Evolutionary conservation across 1,140 invertebrate genomes (phyloP), one percentile per base, ranked within the genome.

Genomic region (Drosophila bocki): DNA sequence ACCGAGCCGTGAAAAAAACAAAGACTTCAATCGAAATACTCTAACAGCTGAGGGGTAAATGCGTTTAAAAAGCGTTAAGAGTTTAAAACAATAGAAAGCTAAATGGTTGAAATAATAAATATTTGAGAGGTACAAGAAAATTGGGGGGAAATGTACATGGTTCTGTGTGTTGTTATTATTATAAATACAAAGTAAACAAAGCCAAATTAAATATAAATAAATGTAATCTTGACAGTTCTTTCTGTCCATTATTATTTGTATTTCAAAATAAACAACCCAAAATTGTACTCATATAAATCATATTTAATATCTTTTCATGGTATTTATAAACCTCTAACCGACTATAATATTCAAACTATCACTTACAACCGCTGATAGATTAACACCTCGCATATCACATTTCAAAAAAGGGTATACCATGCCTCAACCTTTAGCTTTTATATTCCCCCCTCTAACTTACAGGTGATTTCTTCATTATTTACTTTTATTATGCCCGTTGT

Each of bases 1-100:
- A 76, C 74, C 63, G 60, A 90, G 84, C 74, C 59, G 56, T 81
- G 78, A 85, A 79, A 78, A 77, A 77, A 67, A 81, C 81, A 81
- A 84, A 72, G 78, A 76, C 78, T 75, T 75, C 72, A 45, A 63
- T 70, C 37, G 48, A 15, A 54, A 72, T 60, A 72, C 69, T 59
- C 69, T 72, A 33, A 26, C 29, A 53, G 12, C 62, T 19, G 29
- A 37, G 29, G 45, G 65, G 37, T 67, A 39, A 32, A 39, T 17
- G n/a, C 26, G 42, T 29, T 29, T 7, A 26, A 47, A 37, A 62
- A 41, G 59, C 19, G 45, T 53, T 33, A 62, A 53, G 29, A 33
- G 59, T 9, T 29, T 7, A 7, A 62, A 62, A 26, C 32, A 37
- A 26, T 54, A 54, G 33, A 54, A 54, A 54, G 51, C 45, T 13